Percentiles rank a stretch among this genome's conserved stretches.
These are phyloP conservation scores for Anorthoa munda DNA, from an alignment of 2,888 invertebrate species.

Conservation along the genomic window DNA sequence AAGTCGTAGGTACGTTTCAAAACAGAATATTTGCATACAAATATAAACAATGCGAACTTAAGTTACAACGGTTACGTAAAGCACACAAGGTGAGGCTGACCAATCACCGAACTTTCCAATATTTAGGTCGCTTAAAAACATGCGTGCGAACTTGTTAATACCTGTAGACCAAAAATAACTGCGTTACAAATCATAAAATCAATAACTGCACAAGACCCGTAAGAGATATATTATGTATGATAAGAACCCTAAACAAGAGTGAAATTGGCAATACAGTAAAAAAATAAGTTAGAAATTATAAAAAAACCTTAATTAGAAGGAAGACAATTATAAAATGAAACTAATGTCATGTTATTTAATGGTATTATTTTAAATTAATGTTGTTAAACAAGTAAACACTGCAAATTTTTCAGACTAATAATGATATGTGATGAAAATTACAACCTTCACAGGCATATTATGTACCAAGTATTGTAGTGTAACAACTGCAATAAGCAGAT, in stretches of 20 bases:
- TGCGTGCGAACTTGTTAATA: slow-evolving; percentile 21
- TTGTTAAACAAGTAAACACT: not conserved
- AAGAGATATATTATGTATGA: no score
- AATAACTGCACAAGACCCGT: no score
- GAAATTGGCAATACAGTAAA: no score
- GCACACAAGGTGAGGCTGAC: slow-evolving; percentile 44
- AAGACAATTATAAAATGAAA: no score
- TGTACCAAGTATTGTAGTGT: not conserved
- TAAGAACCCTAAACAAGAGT: no score
- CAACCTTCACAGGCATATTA: not conserved
- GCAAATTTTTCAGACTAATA: no score
- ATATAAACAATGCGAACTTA: slow-evolving; percentile 61
- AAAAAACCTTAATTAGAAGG: no score
- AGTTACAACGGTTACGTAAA: slow-evolving; percentile 55
- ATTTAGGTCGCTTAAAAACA: slow-evolving; percentile 31
- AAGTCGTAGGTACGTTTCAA: slow-evolving; percentile 51
- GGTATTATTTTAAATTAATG: not conserved
- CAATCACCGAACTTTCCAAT: slow-evolving; percentile 57
- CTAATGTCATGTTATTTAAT: no score
- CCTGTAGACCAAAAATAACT: not conserved
- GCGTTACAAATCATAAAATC: not conserved
- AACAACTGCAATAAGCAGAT: not conserved
- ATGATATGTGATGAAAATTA: no score
- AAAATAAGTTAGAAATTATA: no score
- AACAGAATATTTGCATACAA: slow-evolving; percentile 60